Evolutionary conservation across 2,797 vertebrate genomes (phyloP).

Genomic region (Crocodylus rhombifer): DNA sequence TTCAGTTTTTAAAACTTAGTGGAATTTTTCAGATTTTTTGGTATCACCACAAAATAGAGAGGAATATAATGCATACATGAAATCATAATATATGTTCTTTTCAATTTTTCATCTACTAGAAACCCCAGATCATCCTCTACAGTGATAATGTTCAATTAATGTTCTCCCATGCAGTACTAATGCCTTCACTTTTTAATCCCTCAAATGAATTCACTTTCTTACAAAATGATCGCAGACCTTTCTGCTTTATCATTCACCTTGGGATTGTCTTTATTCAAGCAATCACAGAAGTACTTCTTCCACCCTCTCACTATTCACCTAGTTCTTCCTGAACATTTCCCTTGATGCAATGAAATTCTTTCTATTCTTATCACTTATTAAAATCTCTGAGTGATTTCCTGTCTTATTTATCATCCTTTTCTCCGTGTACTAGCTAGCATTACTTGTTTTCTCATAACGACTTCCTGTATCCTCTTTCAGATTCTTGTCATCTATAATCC

Average conservation of each 20-base stretch:
- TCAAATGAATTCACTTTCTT: neutral
- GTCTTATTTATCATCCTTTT: neutral
- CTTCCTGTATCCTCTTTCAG: slow-evolving; percentile 15
- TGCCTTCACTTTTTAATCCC: neutral
- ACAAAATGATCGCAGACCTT: neutral
- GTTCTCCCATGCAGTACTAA: neutral
- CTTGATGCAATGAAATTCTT: neutral
- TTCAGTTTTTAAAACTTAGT: neutral
- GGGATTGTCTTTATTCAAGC: neutral
- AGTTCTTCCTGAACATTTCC: neutral
- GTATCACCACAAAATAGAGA: rapidly evolving
- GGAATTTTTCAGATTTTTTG: neutral
- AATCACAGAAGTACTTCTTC: neutral
- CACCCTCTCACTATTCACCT: neutral
- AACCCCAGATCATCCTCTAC: neutral
- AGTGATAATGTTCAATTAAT: neutral
- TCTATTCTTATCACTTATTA: neutral
- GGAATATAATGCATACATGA: neutral
- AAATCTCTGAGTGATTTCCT: neutral
- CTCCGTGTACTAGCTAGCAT: neutral
- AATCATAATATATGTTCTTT: neutral
- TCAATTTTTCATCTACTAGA: neutral
- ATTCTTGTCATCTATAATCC: slow-evolving; percentile 12
- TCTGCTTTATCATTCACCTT: neutral
- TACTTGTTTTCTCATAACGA: slow-evolving; percentile 23